Base-by-base conservation (phyloP, 2,888 invertebrate genomes). In the Fissipunctia ypsillon region DNA sequence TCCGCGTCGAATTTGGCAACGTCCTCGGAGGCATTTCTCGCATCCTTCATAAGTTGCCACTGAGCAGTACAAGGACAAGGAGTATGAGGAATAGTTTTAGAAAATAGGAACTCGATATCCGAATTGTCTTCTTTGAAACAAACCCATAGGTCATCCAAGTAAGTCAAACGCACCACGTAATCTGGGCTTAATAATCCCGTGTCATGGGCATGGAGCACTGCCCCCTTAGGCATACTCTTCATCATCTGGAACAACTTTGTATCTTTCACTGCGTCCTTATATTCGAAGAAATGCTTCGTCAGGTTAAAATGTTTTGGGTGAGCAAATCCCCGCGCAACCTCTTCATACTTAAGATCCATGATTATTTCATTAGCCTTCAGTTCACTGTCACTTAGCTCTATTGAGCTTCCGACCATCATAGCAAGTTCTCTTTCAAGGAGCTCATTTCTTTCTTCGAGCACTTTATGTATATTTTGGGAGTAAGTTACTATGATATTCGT, bases 171-270 rank as follows among this genome's bases (percentile, higher is more conserved):
- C 0, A 97, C 88, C 0, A 98, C 90, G 81, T 96, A 97, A 76
- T 97, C 97, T 0, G 97, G 95, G 43, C 97, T 97, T 43, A 97
- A 95, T 3, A 97, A 88, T 0, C 97, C 97, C 0, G 97, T 97
- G 81, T 98, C 97, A 83, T 98, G 98, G 0, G 96, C 97, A 87
- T 98, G 98, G 0, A 98, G 92, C 0, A 97, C 96, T 0, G 97
- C 97, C 0, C 98, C 98, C 93, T 98, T 98, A 0, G 98, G 98
- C 97, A 98, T 97, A 52, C 90, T 90, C 73, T 96, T 93, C 3
- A 98, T 96, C 2, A 98, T 90, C 82, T 97, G 92, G 88, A 97
- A 98, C 0, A 98, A 95, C 31, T 96, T 91, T 0, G 97, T 97
- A 0, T 94, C 87, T 25, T 97, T 97, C 3, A 98, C 97, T 31